phyloP scores from a whole-genome alignment of 2,888 invertebrate species.

The Sphecodes monilicornis region DNA sequence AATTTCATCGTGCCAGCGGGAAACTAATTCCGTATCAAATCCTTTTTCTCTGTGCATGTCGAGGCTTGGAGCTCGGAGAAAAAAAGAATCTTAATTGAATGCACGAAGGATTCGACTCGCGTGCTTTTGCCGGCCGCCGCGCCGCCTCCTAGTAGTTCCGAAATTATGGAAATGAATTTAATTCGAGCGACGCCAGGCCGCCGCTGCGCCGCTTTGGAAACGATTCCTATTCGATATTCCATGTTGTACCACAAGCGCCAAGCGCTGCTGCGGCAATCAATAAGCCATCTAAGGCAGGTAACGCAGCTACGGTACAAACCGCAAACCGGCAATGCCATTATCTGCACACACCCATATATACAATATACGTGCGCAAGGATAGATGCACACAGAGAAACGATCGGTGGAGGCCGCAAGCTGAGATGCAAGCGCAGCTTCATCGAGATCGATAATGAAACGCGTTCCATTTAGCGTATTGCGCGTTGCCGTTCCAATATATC shows the following conservation, averaged over 20 bases:
- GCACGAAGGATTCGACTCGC: background rate
- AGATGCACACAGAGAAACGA: constrained; percentile 20
- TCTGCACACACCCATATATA: constrained; percentile 38
- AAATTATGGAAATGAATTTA: constrained; percentile 11
- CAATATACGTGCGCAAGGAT: background rate
- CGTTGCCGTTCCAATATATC: constrained; percentile 57
- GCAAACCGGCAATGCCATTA: constrained; percentile 72
- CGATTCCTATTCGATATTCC: constrained; percentile 57
- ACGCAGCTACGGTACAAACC: constrained; percentile 69
- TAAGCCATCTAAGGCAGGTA: constrained; percentile 74
- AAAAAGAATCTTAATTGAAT: constrained; percentile 27
- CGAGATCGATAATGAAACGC: constrained; percentile 71
- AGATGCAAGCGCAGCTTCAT: constrained; percentile 66
- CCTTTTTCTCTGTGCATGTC: background rate
- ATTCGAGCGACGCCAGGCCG: background rate
- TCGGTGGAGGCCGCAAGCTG: constrained; percentile 40
- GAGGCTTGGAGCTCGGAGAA: background rate
- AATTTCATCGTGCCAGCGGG: constrained; percentile 27
- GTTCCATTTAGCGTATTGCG: constrained; percentile 63
- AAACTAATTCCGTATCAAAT: constrained; percentile 34
- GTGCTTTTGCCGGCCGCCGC: background rate
- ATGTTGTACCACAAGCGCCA: constrained; percentile 62
- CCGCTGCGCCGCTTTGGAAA: background rate
- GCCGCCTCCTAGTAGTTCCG: background rate
- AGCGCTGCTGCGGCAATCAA: constrained; percentile 70